Evolutionary conservation across 2,113 vertebrate species (phyloP).

Genomic region (Lagopus leucura): DNA sequence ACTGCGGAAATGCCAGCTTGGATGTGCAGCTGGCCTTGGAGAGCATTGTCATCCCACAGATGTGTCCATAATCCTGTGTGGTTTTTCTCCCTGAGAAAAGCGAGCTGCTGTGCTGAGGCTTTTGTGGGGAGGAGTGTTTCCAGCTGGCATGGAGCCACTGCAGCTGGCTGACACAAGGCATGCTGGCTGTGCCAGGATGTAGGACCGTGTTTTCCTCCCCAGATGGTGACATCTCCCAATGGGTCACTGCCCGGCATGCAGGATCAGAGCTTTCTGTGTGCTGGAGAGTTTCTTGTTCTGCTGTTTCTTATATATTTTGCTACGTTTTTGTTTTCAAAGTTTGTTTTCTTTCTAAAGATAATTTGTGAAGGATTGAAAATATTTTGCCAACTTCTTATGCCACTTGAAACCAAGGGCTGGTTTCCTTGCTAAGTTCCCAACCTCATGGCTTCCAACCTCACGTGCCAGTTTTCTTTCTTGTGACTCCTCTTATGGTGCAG

Average conservation of each 20-base stretch:
- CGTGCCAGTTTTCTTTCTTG: neutral
- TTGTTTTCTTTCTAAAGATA: neutral
- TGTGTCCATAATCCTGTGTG: neutral
- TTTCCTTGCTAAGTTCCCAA: neutral
- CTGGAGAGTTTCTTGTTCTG: neutral
- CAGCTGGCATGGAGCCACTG: constrained; percentile 23
- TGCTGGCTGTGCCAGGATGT: neutral
- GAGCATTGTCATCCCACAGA: neutral
- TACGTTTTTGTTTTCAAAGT: neutral
- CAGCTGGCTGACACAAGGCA: neutral
- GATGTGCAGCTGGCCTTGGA: neutral
- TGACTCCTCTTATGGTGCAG: neutral
- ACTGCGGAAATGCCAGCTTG: neutral
- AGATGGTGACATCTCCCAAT: constrained; percentile 3
- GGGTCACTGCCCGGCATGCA: constrained; percentile 30
- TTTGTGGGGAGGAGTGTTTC: neutral
- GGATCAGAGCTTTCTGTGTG: constrained; percentile 34
- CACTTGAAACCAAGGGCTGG: neutral
- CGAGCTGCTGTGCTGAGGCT: neutral
- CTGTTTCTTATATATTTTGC: neutral
- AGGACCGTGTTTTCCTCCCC: constrained; percentile 20
- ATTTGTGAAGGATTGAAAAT: neutral
- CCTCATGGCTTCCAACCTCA: neutral
- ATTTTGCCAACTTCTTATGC: neutral
- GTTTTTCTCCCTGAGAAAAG: neutral